Conservation (phyloP, 2,888 invertebrate genomes). For the Cosmopolites sordidus region DNA sequence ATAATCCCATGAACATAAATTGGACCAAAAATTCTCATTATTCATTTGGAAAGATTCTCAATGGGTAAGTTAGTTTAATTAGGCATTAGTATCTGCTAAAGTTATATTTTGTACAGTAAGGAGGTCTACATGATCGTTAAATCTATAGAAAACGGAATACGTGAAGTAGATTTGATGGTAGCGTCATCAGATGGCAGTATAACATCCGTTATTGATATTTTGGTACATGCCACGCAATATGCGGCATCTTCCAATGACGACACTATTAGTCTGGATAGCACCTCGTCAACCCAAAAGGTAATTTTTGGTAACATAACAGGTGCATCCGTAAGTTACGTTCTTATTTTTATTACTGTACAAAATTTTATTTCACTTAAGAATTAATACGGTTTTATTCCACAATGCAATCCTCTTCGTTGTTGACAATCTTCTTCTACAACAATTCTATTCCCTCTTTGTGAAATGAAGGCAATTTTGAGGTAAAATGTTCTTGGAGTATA, state of each 20-base stretch:
- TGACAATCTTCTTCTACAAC: no score
- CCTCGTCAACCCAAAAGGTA: conserved; percentile 5
- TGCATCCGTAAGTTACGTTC: background rate
- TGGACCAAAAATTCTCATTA: conserved; percentile 56
- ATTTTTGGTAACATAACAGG: background rate
- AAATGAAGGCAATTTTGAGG: no score
- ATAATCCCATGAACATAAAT: conserved; percentile 51
- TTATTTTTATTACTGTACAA: no score
- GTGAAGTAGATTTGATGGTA: conserved; percentile 48
- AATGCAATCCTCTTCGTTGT: no score
- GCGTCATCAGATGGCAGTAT: conserved; percentile 36
- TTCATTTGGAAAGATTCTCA: conserved; percentile 57
- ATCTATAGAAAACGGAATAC: conserved; percentile 29
- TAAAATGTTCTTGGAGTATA: no score
- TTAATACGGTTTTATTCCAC: no score
- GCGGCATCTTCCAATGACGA: conserved; percentile 9
- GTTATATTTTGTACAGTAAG: conserved; percentile 28
- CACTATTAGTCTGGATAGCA: conserved; percentile 20
- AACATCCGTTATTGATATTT: conserved; percentile 48
- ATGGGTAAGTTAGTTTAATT: conserved; percentile 49
- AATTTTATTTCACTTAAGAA: no score
- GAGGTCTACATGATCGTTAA: conserved; percentile 39
- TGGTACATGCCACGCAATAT: conserved; percentile 32
- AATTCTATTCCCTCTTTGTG: no score
- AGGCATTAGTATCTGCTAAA: no score